Conservation (phyloP, 2,113 vertebrate species). For the Lichenostomus cassidix region DNA sequence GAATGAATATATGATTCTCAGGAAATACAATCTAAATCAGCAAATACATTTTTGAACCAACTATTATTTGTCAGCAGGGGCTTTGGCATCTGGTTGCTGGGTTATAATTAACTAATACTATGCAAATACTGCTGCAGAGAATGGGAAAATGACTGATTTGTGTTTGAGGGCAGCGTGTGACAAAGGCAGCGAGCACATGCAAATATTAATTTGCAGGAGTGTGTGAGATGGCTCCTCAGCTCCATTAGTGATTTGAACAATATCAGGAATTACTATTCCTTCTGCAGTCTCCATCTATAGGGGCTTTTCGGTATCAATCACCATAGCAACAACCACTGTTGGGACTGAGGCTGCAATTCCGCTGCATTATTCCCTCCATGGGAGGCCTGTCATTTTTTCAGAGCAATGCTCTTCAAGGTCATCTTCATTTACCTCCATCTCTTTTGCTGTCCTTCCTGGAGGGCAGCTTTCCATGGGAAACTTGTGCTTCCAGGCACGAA, state of each 20-base stretch:
- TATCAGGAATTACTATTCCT: constrained; percentile 68
- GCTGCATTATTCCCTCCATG: constrained; percentile 60
- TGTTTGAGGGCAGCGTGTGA: constrained; percentile 6
- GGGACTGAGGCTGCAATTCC: constrained; percentile 40
- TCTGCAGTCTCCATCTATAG: not conserved
- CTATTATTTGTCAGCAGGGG: constrained; percentile 47
- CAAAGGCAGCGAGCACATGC: not conserved
- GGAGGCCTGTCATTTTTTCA: constrained; percentile 54
- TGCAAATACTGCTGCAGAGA: constrained; percentile 23
- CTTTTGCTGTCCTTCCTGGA: constrained; percentile 34
- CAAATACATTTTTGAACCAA: constrained; percentile 24
- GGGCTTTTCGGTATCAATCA: constrained; percentile 53
- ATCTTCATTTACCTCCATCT: constrained; percentile 44
- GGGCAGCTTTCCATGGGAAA: not conserved
- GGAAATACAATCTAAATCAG: not conserved
- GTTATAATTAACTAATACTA: constrained; percentile 55
- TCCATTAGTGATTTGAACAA: constrained; percentile 31
- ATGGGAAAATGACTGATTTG: constrained; percentile 3
- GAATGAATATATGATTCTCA: not conserved
- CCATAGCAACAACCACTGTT: constrained; percentile 65
- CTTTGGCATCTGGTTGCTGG: constrained; percentile 23
- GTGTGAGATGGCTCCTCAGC: constrained; percentile 12
- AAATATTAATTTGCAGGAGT: constrained; percentile 46
- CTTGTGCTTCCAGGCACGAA: not conserved
- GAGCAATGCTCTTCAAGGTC: constrained; percentile 48